These are phyloP conservation scores for Chloropsis hardwickii DNA, from an alignment of 2,113 vertebrate species.

Conservation along the genomic window DNA sequence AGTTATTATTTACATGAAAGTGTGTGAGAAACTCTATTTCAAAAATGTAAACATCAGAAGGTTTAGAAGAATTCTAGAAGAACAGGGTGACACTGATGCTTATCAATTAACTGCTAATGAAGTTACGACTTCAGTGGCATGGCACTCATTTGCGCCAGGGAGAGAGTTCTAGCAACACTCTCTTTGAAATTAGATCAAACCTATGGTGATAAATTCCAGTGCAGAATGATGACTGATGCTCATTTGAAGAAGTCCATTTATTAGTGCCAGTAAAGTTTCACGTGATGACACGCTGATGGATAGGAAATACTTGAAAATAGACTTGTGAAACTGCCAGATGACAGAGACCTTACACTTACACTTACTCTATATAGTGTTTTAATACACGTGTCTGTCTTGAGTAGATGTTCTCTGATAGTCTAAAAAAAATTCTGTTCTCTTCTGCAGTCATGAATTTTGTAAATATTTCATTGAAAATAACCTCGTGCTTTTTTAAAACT, in stretches of 20 bases:
- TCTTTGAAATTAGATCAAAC: background rate
- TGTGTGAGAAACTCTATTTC: too few relatives aligned
- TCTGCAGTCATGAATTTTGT: constrained; percentile 28
- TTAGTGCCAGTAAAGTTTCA: background rate
- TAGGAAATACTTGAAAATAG: background rate
- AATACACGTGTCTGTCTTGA: background rate
- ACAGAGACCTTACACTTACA: background rate
- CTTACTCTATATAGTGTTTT: background rate
- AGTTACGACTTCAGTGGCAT: background rate
- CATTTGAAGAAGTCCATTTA: background rate
- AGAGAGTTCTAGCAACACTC: background rate
- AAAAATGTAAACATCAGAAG: too few relatives aligned
- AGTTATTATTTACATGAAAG: too few relatives aligned
- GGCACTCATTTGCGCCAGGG: background rate
- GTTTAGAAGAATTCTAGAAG: too few relatives aligned
- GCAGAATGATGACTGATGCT: background rate
- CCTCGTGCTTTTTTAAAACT: background rate
- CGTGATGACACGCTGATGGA: background rate
- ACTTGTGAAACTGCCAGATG: background rate
- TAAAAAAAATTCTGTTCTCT: constrained; percentile 32
- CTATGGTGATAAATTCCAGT: background rate
- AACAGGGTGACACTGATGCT: background rate
- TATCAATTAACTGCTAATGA: background rate
- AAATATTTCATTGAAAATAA: constrained; percentile 26
- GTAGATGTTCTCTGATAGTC: background rate